Conservation (phyloP, 2,797 vertebrate species). For the Coracias cyanogaster region DNA sequence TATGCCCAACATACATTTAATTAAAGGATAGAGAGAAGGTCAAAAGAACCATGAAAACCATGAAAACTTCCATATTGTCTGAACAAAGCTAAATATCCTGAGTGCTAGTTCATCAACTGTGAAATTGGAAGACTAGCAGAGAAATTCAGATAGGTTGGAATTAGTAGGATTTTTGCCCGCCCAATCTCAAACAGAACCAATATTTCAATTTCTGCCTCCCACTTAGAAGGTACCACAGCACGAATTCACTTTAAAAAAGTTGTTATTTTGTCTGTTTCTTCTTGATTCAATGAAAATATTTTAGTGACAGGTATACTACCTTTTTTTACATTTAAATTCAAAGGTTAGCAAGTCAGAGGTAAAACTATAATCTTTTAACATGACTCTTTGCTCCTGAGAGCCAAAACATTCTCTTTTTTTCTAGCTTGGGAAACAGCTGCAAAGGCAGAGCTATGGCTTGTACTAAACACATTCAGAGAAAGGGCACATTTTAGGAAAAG, state of each 20-base stretch:
- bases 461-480: not conserved
- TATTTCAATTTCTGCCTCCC: not conserved
- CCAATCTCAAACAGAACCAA: not conserved
- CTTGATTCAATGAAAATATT: not conserved
- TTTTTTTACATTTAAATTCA: not conserved
- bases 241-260: not conserved
- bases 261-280: not conserved
- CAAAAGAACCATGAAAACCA: not conserved
- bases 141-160: not conserved
- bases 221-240: not conserved
- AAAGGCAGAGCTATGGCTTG: not conserved
- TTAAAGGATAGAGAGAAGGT: not conserved
- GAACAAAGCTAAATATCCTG: not conserved
- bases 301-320: not conserved
- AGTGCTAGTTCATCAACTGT: not conserved
- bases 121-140: not conserved
- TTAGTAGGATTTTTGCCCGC: not conserved
- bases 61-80: not conserved
- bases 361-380: not conserved
- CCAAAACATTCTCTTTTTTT: not conserved
- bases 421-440: not conserved
- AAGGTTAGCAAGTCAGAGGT: not conserved
- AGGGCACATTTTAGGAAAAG: not conserved
- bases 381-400: not conserved
- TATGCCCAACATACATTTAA: not conserved